Conservation (phyloP, 2,113 vertebrate species). For the Anas platyrhynchos region DNA sequence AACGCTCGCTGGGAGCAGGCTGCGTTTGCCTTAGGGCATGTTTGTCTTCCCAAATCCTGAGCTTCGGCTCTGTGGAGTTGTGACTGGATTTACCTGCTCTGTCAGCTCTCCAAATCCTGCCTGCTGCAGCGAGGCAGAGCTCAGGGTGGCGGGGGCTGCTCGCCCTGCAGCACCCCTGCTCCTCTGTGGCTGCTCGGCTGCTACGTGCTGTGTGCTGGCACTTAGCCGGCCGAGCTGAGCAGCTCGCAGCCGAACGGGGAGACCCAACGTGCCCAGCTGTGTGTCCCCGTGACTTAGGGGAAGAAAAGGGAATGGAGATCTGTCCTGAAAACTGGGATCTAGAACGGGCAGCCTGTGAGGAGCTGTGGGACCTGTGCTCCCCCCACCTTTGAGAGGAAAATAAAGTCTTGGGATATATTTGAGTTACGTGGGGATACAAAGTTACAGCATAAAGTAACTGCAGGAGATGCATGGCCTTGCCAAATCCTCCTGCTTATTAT, state of each 20-base stretch:
- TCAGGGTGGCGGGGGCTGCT: accelerated
- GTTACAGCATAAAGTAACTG: background rate
- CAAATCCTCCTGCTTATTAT: background rate
- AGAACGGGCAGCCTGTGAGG: background rate
- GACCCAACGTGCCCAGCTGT: background rate
- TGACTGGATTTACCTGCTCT: conserved; percentile 8
- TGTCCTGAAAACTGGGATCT: background rate
- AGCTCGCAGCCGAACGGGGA: background rate
- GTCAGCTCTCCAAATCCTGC: background rate
- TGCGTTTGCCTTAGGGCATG: background rate
- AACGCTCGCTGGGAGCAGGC: background rate
- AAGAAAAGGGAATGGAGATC: background rate
- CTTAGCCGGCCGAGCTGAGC: background rate
- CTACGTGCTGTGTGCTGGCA: accelerated
- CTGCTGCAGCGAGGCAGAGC: background rate
- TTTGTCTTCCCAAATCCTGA: background rate
- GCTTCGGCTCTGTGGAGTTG: background rate
- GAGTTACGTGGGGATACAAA: accelerated
- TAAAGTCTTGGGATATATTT: background rate
- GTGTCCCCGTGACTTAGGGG: background rate
- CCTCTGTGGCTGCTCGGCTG: background rate
- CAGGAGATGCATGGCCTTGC: background rate
- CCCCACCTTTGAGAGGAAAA: background rate
- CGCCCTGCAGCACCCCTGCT: background rate
- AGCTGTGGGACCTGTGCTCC: background rate